Percentiles rank a stretch among this genome's conserved stretches.
phyloP scores from a whole-genome alignment of 2,888 invertebrate genomes.

The Papilio elwesi region DNA sequence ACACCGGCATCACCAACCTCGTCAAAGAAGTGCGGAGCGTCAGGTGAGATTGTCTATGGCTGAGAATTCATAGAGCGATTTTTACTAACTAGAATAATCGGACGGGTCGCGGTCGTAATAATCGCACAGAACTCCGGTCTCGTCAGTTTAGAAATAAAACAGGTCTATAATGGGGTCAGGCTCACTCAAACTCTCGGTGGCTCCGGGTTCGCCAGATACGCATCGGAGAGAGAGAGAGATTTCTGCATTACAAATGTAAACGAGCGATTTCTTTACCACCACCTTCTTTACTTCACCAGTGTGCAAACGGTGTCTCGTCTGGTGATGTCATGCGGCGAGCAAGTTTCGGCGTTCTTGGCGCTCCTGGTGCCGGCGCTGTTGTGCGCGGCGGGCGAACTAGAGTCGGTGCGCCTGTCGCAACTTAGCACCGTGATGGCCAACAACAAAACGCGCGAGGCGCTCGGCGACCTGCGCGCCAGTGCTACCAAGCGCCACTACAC shows the following conservation, averaged over 20 bases:
- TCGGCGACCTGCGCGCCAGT: conserved; percentile 92
- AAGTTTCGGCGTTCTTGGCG: conserved; percentile 92
- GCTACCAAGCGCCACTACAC: conserved; percentile 94
- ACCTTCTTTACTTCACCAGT: conserved; percentile 67
- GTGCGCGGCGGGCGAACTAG: conserved; percentile 94
- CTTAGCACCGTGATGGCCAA: conserved; percentile 89
- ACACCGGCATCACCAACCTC: conserved; percentile 90
- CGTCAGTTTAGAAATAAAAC: no score
- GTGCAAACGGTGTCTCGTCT: conserved; percentile 94
- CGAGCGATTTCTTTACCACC: no score
- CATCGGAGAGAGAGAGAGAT: no score
- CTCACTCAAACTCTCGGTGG: no score
- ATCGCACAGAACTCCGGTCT: no score
- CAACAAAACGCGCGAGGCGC: conserved; percentile 88
- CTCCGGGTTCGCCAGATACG: no score
- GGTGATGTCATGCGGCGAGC: conserved; percentile 90
- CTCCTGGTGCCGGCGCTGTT: conserved; percentile 92
- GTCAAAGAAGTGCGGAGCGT: conserved; percentile 91
- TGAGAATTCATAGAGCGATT: not conserved
- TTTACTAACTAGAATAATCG: no score
- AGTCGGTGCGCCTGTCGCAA: conserved; percentile 91
- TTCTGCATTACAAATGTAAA: no score
- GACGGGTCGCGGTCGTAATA: no score
- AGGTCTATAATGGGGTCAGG: no score
- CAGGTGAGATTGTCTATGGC: conserved; percentile 79